Base-by-base conservation (phyloP, 2,888 invertebrate genomes). In the Atherix ibis region DNA sequence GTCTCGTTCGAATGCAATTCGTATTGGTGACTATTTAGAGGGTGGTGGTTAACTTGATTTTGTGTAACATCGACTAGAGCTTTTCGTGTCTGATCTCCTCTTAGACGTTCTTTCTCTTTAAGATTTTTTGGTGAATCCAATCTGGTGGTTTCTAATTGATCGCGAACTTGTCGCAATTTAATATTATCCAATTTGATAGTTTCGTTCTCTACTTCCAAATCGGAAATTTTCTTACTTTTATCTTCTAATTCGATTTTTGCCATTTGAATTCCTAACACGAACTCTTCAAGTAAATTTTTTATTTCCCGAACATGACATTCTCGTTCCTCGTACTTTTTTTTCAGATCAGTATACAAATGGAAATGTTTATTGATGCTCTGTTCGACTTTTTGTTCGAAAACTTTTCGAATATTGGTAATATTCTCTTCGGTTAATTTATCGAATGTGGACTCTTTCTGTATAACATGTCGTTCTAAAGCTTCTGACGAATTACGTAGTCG, bases 371-470 rank as follows among this genome's bases (percentile, higher is more conserved):
- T 51, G 31, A 54, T 53, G 44, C 60, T 57, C 10, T 50, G 50
- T 36, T 60, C 56, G 40, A 61, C 53, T 36, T 56, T 56, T 47
- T 56, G 55, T 52, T 62, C 60, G 51, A 62, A 62, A 45, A 58
- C 53, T 51, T 55, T 56, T 43, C 58, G 58, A 53, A 62, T 59
- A 49, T 62, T 57, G 50, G 56, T 56, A 46, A 62, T 58, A 49
- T 58, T 59, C 41, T 55, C 56, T 46, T 59, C 42, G 30, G 60
- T 61, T 42, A 61, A 48, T 44, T 56, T 56, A 43, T 53, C 54
- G 43, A 56, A 54, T 47, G 58, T 49, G 19, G 46, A 48, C 45
- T 62, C 60, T 50, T 61, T 58, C 45, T 57, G 49, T 37, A 51
- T 52, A 55, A 60, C 55, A 53, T 60, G 57, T 38, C 50, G 44